These are phyloP conservation scores for Ostrea denselamellosa DNA, from an alignment of 1,140 invertebrate species.

Conservation along the genomic window DNA sequence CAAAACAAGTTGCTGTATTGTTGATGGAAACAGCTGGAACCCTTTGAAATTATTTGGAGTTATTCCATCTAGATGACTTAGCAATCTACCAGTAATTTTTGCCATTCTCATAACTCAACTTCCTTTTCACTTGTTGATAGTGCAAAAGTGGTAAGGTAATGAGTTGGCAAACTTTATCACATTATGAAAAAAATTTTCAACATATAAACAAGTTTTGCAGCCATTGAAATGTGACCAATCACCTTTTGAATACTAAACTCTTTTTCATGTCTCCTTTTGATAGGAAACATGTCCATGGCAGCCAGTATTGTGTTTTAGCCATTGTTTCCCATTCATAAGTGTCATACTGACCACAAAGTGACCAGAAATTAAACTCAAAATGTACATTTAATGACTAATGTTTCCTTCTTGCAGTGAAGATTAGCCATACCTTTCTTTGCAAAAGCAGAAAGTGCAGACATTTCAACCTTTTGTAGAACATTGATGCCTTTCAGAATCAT, in stretches of 20 bases:
- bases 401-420: not conserved
- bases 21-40: not conserved
- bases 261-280: not conserved
- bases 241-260: no score
- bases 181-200: no score
- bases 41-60: not conserved
- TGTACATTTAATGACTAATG: conserved; percentile 30
- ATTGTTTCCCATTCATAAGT: not conserved
- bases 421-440: not conserved
- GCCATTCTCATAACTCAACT: not conserved
- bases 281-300: not conserved
- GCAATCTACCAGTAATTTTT: not conserved
- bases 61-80: not conserved
- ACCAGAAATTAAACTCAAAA: not conserved
- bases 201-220: no score
- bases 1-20: not conserved
- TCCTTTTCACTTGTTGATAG: not conserved
- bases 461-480: conserved; percentile 7
- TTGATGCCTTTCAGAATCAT: not conserved
- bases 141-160: not conserved
- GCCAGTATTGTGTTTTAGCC: not conserved
- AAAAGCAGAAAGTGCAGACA: conserved; percentile 27
- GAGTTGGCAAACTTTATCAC: not conserved
- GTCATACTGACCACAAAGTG: conserved; percentile 1
- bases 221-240: no score